These are phyloP conservation scores for Corythornis vintsioides DNA, from an alignment of 2,113 vertebrate genomes.

Conservation along the genomic window DNA sequence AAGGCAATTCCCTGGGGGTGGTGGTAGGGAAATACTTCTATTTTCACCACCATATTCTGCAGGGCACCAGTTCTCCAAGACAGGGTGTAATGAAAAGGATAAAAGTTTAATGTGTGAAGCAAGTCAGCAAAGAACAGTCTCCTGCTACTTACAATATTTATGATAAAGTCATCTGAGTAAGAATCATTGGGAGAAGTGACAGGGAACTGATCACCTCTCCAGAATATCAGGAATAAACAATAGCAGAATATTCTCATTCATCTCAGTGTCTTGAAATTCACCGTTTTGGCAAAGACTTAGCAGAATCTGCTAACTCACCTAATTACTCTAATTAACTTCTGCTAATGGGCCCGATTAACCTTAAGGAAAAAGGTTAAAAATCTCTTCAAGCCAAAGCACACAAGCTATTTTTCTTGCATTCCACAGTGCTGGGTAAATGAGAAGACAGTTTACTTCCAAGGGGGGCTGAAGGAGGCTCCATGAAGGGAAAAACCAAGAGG, in stretches of 20 bases:
- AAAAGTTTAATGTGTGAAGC: neutral
- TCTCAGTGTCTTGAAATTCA: neutral
- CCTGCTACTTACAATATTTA: constrained; percentile 15
- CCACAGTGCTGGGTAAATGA: neutral
- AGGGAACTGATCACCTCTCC: neutral
- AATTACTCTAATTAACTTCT: constrained; percentile 48
- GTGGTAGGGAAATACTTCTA: neutral
- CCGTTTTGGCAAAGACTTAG: neutral
- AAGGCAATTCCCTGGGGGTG: neutral
- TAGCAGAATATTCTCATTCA: neutral
- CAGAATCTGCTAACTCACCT: neutral
- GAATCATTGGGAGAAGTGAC: neutral
- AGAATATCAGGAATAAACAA: neutral
- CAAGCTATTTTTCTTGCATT: neutral
- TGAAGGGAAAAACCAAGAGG: fast-evolving
- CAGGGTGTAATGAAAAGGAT: neutral
- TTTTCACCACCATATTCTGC: neutral
- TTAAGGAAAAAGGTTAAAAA: constrained; percentile 43
- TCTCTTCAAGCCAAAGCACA: neutral
- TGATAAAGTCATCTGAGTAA: neutral
- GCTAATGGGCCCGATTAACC: constrained; percentile 56
- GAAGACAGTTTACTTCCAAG: neutral
- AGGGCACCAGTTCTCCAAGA: neutral
- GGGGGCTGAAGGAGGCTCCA: neutral
- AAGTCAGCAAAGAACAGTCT: neutral